phyloP scores from a whole-genome alignment of 2,888 invertebrate genomes.

The Hirtodrosophila histrioides region DNA sequence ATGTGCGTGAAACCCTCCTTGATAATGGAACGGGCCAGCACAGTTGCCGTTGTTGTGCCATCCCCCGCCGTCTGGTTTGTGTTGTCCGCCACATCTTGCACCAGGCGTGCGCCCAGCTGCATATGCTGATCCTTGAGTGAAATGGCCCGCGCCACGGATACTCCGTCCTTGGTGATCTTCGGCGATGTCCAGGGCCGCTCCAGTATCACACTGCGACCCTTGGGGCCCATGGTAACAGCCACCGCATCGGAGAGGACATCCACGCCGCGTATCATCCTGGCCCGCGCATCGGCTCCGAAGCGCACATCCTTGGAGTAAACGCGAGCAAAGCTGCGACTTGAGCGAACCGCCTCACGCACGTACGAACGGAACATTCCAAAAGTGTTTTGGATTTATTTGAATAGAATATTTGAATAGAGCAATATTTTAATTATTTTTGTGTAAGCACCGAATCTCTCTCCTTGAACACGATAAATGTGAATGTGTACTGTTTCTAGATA shows the following conservation, averaged over 20 bases:
- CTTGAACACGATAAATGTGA: constrained; percentile 28
- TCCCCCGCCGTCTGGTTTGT: constrained; percentile 99
- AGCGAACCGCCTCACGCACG: constrained; percentile 39
- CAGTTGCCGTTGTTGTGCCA: constrained; percentile 99
- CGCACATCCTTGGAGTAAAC: constrained; percentile 97
- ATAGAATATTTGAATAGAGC: neutral
- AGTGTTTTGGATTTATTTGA: neutral
- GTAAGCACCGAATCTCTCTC: constrained; percentile 28
- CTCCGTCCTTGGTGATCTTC: constrained; percentile 99
- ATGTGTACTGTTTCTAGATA: neutral
- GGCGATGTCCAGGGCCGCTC: constrained; percentile 99
- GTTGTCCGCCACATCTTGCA: constrained; percentile 99
- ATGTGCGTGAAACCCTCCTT: constrained; percentile 99
- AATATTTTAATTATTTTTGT: constrained; percentile 11
- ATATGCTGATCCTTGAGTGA: constrained; percentile 99
- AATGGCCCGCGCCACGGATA: constrained; percentile 98
- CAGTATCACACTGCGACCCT: constrained; percentile 99
- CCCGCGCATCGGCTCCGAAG: constrained; percentile 98
- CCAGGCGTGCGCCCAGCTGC: constrained; percentile 98
- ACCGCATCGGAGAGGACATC: constrained; percentile 99
- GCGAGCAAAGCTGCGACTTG: constrained; percentile 82
- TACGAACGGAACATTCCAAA: constrained; percentile 57
- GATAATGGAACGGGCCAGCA: constrained; percentile 98
- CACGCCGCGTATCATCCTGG: constrained; percentile 99
- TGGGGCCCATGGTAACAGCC: constrained; percentile 99